phyloP scores from a whole-genome alignment of 2,797 vertebrate species.

The Sphenodon punctatus region DNA sequence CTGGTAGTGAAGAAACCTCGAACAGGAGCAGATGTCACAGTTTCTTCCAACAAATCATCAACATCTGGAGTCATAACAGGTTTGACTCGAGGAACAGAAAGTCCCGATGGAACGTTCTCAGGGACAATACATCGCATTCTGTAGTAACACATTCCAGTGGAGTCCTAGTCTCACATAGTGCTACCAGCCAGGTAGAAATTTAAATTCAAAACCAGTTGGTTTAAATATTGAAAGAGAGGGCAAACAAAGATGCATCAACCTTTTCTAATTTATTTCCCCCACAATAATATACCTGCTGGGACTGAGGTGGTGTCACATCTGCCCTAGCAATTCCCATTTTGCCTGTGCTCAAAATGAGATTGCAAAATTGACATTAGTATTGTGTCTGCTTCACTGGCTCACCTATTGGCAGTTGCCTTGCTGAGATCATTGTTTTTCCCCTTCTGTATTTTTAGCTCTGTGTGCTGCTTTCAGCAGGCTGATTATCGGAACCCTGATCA shows the following conservation, averaged over 20 bases:
- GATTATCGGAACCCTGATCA: constrained; percentile 4
- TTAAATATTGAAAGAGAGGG: neutral
- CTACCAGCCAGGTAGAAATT: no score
- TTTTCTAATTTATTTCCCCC: neutral
- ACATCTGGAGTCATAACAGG: no score
- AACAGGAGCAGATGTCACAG: no score
- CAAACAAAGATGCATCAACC: neutral
- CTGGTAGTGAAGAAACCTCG: no score
- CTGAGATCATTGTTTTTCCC: constrained; percentile 68
- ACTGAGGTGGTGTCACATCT: constrained; percentile 8
- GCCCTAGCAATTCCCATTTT: neutral
- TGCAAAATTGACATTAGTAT: constrained; percentile 26
- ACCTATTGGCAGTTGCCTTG: constrained; percentile 60
- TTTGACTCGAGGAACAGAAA: no score
- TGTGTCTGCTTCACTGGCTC: constrained; percentile 59
- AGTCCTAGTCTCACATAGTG: no score
- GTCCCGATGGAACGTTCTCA: no score
- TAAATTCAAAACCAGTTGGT: constrained; percentile 19
- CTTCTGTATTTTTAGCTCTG: constrained; percentile 56
- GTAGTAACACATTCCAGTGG: no score
- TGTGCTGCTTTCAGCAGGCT: constrained; percentile 29
- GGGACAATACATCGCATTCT: no score
- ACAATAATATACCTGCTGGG: neutral
- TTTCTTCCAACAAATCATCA: no score
- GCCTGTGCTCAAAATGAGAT: neutral